Evolutionary conservation across 2,113 vertebrate species (phyloP), one percentile per base, ranked within the genome.

Genomic region (Hemicordylus capensis): DNA sequence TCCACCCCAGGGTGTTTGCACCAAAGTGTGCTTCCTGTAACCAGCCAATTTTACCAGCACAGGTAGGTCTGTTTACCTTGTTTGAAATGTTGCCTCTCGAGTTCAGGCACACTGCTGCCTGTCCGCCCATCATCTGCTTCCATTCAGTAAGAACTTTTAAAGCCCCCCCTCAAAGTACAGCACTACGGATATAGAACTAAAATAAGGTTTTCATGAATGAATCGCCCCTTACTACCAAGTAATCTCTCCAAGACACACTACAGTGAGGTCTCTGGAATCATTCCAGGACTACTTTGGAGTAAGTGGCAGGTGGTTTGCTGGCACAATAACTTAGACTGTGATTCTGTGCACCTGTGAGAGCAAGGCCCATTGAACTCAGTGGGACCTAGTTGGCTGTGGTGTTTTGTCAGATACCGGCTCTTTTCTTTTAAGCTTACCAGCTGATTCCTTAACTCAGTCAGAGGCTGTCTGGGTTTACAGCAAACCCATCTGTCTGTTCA

Each of bases 21-120:
- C 99, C 99, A 56, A 99, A 99, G 94, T 99, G 99, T 89, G 98
- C 98, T 87, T 99, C 98, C 63, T 99, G 99, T 93, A 97, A 97
- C 93, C 98, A 98, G 88, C 98, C 99, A 2, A 99, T 99, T 95
- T 98, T 99, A 37, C 99, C 99, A 89, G 98, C 97, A 86, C 98
- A 99, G 98, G 98, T 99, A 97, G 42, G 70, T 51, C 5, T 15
- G 12, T 22, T 2, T 15, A 4, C 14, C 8, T 42, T 37, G 20
- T 37, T 61, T 34, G 10, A 34, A 15, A 3, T 22, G 34, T 51
- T 51, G 54, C 51, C 17, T 67, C 37, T 15, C n/a, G 19, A 4
- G n/a, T 19, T 2, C 66, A 9, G 24, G 3, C 37, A 6, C 15
- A 3, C 28, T 44, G 69, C 24, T 77, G 61, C 61, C 28, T 46